Evolutionary conservation across 2,113 vertebrate genomes (phyloP).

Genomic region (Alaudala cheleensis): DNA sequence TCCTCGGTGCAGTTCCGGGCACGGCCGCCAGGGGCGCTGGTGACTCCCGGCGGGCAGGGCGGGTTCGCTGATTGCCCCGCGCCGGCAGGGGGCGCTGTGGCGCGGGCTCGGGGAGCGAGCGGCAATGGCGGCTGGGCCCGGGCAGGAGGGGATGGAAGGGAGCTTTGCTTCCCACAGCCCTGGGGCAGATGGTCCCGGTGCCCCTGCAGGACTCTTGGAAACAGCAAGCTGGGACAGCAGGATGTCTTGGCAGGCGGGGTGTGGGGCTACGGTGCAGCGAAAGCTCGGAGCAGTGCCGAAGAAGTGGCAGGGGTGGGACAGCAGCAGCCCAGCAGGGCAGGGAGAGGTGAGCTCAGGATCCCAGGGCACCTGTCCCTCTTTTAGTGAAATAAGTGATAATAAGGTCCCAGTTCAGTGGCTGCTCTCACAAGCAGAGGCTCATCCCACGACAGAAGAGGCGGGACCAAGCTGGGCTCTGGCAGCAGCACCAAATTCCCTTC

Average conservation of each 20-base stretch:
- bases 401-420: not conserved
- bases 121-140: too few species aligned
- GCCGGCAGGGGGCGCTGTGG: too few species aligned
- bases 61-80: too few species aligned
- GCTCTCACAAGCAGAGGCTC: not conserved
- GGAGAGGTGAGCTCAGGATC: not conserved
- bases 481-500: not conserved
- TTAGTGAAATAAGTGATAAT: not conserved
- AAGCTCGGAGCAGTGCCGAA: not conserved
- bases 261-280: not conserved
- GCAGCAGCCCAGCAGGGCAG: not conserved
- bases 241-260: not conserved
- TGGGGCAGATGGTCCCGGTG: too few species aligned
- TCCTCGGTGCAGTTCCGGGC: rapidly evolving
- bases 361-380: rapidly evolving
- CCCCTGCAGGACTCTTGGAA: rapidly evolving
- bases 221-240: not conserved
- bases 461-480: rapidly evolving
- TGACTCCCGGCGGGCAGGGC: not conserved
- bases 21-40: not conserved
- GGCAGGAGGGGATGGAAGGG: too few species aligned
- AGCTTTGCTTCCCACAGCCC: too few species aligned
- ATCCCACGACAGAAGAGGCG: rapidly evolving
- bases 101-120: too few species aligned
- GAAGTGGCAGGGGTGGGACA: rapidly evolving